Evolutionary conservation across 2,797 vertebrate species (phyloP).

Genomic region (Notolabrus celidotus): DNA sequence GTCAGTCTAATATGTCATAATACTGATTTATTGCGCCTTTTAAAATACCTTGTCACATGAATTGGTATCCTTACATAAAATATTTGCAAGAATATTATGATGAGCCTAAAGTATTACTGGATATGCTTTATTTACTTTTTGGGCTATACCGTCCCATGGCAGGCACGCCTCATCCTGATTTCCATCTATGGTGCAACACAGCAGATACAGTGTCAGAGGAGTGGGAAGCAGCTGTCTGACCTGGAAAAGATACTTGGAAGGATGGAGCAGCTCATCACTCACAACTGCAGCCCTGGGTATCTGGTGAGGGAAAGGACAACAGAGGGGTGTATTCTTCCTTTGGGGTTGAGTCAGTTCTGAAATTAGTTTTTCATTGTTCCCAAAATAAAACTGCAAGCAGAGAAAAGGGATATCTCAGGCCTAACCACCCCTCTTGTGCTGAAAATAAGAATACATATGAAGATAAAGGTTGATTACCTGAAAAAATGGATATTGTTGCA

Average conservation of each 20-base stretch:
- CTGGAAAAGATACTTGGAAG: conserved; percentile 67
- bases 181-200: conserved; percentile 80
- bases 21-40: background rate
- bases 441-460: background rate
- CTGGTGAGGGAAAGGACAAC: conserved; percentile 61
- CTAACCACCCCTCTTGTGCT: too few species aligned
- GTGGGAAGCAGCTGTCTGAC: conserved; percentile 38
- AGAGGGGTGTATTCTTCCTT: background rate
- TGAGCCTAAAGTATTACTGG: too few species aligned
- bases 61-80: background rate
- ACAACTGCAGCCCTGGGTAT: conserved; percentile 73
- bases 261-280: conserved; percentile 79
- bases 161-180: conserved; percentile 76
- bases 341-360: background rate
- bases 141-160: background rate
- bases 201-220: conserved; percentile 70
- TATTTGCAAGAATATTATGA: background rate
- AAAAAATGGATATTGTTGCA: too few species aligned
- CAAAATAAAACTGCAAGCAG: background rate
- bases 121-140: conserved; percentile 9
- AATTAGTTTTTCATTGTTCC: background rate
- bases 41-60: background rate
- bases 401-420: background rate
- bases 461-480: too few species aligned
- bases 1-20: conserved; percentile 1